Base-by-base conservation (phyloP, 2,113 vertebrate genomes). In the Perognathus longimembris region DNA sequence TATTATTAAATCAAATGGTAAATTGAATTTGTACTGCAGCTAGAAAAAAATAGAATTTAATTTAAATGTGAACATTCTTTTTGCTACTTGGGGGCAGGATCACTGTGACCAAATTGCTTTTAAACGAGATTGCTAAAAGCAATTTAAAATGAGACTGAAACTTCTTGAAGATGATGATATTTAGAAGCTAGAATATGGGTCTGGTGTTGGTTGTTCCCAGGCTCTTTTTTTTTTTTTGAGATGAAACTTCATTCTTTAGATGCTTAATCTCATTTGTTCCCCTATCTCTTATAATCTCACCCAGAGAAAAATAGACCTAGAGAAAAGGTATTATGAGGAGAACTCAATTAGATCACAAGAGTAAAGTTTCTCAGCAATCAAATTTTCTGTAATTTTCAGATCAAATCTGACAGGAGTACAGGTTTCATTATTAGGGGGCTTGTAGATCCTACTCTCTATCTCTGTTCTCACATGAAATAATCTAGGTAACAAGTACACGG, bases 371-470 rank as follows among this genome's bases (percentile, higher is more conserved):
- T 59, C 50, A 85, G 66, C 32, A 71, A 34, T 76, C 63, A 88
- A 7, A 81, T 85, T 92, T 92, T 82, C 69, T 90, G 21, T 79
- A 82, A 61, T 45, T 86, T 93, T 92, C 42, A 78, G 54, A 57
- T 84, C 6, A 50, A 45, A 57, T 89, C 5, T 80, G 38, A 57
- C 1, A 75, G 18, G 54, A 54, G 5, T 57, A 1, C n/a, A 73
- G 15, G 1, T 70, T 89, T 91, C 63, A 34, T 75, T 79, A 73
- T 32, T 36, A 90, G 67, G 61, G 34, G 17, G 8, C 28, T 74
- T 84, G 50, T 21, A 80, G 54, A 84, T 83, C 17, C 32, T 85
- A 26, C 5, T 78, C 34, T 85, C 10, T 40, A 28, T 64, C 45
- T 86, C 34, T 77, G 6, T 78, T 93, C 54, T 88, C 75, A 69